Conservation (phyloP, 2,888 invertebrate genomes). For the Apomyelois bistriatella region DNA sequence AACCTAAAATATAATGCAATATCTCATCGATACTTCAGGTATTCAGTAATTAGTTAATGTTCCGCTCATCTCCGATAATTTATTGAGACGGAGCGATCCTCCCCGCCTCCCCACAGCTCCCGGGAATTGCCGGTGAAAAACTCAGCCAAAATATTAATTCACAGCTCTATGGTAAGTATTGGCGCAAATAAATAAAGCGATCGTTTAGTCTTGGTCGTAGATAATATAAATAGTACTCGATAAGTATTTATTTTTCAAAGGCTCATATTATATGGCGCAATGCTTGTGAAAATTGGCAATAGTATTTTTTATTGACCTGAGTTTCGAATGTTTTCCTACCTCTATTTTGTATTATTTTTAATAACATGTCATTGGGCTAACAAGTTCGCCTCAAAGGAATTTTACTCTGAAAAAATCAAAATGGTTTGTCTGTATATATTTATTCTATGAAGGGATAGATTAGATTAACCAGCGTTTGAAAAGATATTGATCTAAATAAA, state of each 20-base stretch:
- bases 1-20: neutral
- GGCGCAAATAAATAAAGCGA: conserved; percentile 40
- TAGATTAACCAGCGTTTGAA: no score
- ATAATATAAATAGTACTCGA: neutral
- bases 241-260: neutral
- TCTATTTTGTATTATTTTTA: no score
- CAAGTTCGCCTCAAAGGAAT: no score
- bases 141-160: conserved; percentile 79
- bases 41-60: conserved; percentile 77
- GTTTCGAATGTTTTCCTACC: no score
- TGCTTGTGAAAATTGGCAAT: no score
- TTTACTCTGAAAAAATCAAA: no score
- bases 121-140: conserved; percentile 77
- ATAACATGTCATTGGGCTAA: no score
- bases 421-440: no score
- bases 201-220: conserved; percentile 38
- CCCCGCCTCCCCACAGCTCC: conserved; percentile 43
- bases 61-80: conserved; percentile 75
- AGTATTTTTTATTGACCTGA: no score
- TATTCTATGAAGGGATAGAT: no score
- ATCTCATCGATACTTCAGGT: conserved; percentile 35
- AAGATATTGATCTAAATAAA: no score
- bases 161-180: conserved; percentile 68
- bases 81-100: conserved; percentile 74
- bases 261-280: no score